Evolutionary conservation across 2,113 vertebrate species (phyloP).

Genomic region (Pedetes capensis): DNA sequence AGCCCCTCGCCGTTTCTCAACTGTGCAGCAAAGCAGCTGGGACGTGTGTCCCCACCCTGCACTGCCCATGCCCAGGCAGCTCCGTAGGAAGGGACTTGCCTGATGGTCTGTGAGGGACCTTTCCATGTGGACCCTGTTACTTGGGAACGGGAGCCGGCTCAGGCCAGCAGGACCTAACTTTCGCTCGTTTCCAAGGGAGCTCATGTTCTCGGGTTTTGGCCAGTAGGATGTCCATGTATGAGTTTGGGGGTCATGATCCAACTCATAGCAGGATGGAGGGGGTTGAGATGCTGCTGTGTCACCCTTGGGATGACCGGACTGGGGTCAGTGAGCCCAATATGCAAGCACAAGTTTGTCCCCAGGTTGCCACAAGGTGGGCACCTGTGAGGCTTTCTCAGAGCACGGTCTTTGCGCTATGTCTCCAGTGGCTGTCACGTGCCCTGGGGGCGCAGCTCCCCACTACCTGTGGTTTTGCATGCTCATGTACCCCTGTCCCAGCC

Average conservation of each 20-base stretch:
- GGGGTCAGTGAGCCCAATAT: fast-evolving
- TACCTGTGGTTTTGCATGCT: no score
- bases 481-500: no score
- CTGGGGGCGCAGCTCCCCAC: no score
- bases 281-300: fast-evolving
- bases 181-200: not conserved
- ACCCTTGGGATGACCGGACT: fast-evolving
- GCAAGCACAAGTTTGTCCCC: fast-evolving
- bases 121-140: fast-evolving
- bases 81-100: no score
- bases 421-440: no score
- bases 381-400: fast-evolving
- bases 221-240: fast-evolving
- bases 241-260: not conserved
- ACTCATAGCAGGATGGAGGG: fast-evolving
- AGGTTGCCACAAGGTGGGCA: fast-evolving
- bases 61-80: not conserved
- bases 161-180: not conserved
- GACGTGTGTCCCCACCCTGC: not conserved
- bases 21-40: not conserved
- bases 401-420: no score
- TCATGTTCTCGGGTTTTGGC: not conserved
- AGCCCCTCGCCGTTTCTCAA: not conserved
- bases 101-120: fast-evolving
- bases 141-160: not conserved